A percentile compares a stretch with the other conserved stretches of the same genome.
These are phyloP conservation scores for Actinia tenebrosa DNA, from an alignment of 64 coral and sea anemone genomes.

Conservation along the genomic window DNA sequence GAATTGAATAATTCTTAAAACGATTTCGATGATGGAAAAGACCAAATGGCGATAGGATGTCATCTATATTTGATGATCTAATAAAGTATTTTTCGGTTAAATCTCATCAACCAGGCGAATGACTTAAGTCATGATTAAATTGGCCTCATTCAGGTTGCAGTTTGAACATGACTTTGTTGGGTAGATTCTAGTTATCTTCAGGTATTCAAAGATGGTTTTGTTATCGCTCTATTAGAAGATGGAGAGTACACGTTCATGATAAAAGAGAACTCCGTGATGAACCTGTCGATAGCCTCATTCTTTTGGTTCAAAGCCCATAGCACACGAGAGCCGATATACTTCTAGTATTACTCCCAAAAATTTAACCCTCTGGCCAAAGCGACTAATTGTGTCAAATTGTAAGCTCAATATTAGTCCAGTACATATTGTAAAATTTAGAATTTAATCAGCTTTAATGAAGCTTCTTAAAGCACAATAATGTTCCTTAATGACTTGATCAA, in stretches of 20 bases:
- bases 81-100: constrained; percentile 9
- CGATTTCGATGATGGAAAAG: background rate
- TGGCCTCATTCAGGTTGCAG: background rate
- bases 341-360: background rate
- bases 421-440: background rate
- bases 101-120: constrained; percentile 3
- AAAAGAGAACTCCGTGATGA: constrained; percentile 11
- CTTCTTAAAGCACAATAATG: constrained; percentile 9
- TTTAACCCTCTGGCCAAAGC: constrained; percentile 9
- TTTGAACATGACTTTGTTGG: background rate
- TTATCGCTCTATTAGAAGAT: constrained; percentile 5
- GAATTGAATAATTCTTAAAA: background rate
- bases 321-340: constrained; percentile 5
- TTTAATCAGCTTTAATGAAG: background rate
- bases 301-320: background rate
- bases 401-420: background rate
- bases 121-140: background rate
- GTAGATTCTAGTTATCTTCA: background rate
- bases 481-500: constrained; percentile 22
- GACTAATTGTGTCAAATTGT: background rate
- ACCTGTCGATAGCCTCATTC: background rate
- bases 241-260: constrained; percentile 10
- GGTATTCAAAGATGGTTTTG: constrained; percentile 16
- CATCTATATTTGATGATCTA: constrained; percentile 14
- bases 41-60: constrained; percentile 3